Evolutionary conservation across 2,113 vertebrate species (phyloP), one percentile per base, ranked within the genome.

Genomic region (Pelecanoides urinatrix): DNA sequence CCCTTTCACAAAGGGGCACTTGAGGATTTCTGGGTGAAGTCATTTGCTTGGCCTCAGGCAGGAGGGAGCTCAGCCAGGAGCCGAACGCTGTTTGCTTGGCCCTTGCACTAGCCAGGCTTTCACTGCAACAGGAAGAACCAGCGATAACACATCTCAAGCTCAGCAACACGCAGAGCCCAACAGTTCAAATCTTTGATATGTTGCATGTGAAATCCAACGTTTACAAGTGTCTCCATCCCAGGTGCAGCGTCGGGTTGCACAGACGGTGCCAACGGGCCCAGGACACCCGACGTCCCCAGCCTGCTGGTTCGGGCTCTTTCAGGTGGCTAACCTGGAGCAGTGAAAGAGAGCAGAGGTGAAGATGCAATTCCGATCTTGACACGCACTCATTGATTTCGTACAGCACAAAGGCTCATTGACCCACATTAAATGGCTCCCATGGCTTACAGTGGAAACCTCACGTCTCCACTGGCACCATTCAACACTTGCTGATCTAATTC

Each of bases 211-310:
- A 88, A 65, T 18, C 30, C 49, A 27, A 19, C 2, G 6, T n/a
- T 68, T 53, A 38, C 20, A 23, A 50, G 25, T 32, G 55, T 66
- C n/a, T 40, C n/a, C 45, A 45, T 44, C 29, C 61, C 53, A 40
- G 18, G 23, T 22, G n/a, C 45, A 53, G 42, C 10, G 0, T 8
- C 1, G 0, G 50, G 55, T 63, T 68, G 26, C 25, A 14, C 32
- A 53, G 59, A 55, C 0, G 9, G 59, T 23, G 53, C 40, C 79
- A 56, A 34, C 58, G 58, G 42, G 27, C 38, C 61, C 59, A 59
- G 50, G 30, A 68, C 38, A 58, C n/a, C 15, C 0, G 1, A 13
- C 16, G 38, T 83, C 72, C 42, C 45, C 42, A 66, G 19, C 9
- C 67, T 44, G 10, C 26, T 55, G 36, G 6, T 53, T 34, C 5